Conservation (phyloP, 2,888 invertebrate species). For the Petrophora chlorosata region DNA sequence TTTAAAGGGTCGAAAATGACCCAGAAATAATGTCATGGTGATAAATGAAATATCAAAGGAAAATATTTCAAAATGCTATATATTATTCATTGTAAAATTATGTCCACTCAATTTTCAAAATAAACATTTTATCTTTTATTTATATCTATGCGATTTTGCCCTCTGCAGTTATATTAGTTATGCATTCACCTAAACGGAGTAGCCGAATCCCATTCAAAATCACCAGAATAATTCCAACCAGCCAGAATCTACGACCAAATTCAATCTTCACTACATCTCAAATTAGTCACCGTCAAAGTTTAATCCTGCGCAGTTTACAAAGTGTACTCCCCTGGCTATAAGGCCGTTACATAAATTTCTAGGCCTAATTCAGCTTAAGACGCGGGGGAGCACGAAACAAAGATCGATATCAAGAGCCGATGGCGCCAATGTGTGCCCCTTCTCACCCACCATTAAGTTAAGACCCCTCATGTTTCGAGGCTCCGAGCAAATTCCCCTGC, state of each 20-base stretch:
- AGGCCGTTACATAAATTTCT: conserved; percentile 71
- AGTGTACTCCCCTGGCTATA: conserved; percentile 53
- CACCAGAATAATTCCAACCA: too few relatives aligned
- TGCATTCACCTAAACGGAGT: too few relatives aligned
- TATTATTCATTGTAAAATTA: too few relatives aligned
- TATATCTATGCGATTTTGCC: too few relatives aligned
- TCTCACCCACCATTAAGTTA: conserved; percentile 54
- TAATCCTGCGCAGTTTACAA: conserved; percentile 46
- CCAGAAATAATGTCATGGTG: too few relatives aligned
- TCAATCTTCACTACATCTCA: conserved; percentile 42
- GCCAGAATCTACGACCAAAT: conserved; percentile 25
- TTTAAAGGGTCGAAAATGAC: too few relatives aligned
- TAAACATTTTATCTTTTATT: too few relatives aligned
- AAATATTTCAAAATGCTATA: too few relatives aligned
- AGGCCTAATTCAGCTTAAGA: conserved; percentile 75
- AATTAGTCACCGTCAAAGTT: conserved; percentile 52
- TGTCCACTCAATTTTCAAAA: too few relatives aligned
- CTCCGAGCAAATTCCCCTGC: conserved; percentile 55
- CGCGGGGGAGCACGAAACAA: conserved; percentile 67
- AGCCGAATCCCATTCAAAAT: conserved; percentile 27
- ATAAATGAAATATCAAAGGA: too few relatives aligned
- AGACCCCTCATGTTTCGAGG: conserved; percentile 63
- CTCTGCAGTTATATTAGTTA: too few relatives aligned
- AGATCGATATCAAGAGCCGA: conserved; percentile 80
- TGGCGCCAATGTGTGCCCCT: conserved; percentile 75